Conservation (phyloP, 2,888 invertebrate species). For the Philhelius pedissequus region DNA sequence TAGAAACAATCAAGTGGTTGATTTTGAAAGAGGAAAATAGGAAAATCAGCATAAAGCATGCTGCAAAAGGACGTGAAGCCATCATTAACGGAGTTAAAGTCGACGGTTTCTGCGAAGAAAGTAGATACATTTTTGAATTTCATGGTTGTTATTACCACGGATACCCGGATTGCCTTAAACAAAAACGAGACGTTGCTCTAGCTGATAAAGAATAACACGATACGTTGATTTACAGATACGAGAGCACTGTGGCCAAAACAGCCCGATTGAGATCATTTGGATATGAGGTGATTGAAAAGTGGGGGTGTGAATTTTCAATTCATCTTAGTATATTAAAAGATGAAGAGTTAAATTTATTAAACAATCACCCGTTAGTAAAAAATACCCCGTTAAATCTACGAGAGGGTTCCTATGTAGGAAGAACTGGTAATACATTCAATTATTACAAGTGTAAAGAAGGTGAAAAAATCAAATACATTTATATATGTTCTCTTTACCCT, state of each 20-base stretch:
- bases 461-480: conserved; percentile 18
- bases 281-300: conserved; percentile 38
- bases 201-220: background rate
- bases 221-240: background rate
- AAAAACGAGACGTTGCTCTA: too few species aligned
- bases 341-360: too few species aligned
- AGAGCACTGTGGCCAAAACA: background rate
- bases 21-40: background rate
- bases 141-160: too few species aligned
- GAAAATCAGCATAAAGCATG: background rate
- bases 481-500: background rate
- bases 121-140: background rate
- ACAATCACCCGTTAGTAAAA: too few species aligned
- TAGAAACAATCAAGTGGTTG: too few species aligned
- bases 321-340: background rate
- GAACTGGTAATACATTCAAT: background rate
- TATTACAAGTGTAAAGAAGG: background rate
- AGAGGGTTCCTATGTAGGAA: too few species aligned
- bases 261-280: background rate
- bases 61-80: background rate
- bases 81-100: background rate
- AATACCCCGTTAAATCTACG: too few species aligned
- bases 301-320: conserved; percentile 2
- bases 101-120: background rate
- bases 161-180: too few species aligned